phyloP scores from a whole-genome alignment of 2,888 invertebrate species.

The Neoaliturus tenellus region DNA sequence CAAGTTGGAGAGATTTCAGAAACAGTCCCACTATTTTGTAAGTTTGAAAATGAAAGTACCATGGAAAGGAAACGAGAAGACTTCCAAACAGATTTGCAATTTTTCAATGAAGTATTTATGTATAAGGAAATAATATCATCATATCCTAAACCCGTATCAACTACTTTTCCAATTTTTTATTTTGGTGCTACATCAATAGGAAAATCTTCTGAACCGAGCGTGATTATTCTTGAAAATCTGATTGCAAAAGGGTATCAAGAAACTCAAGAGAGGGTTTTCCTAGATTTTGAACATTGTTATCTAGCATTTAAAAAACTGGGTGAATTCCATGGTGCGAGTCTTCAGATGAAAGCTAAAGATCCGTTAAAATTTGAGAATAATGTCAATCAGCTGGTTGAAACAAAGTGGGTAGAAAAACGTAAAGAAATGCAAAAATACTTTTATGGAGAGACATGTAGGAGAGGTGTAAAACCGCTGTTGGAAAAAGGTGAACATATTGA shows the following conservation, averaged over 20 bases:
- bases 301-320: slow-evolving; percentile 17
- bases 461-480: slow-evolving; percentile 14
- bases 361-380: neutral
- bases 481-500: slow-evolving; percentile 8
- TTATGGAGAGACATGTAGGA: neutral
- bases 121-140: neutral
- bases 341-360: slow-evolving; percentile 1
- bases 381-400: neutral
- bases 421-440: neutral
- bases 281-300: slow-evolving; percentile 18
- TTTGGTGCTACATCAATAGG: neutral
- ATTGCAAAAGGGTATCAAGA: neutral
- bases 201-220: neutral
- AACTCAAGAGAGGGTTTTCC: neutral
- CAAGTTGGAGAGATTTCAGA: neutral
- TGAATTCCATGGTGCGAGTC: slow-evolving; percentile 30
- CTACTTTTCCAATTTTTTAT: slow-evolving; percentile 1
- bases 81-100: slow-evolving; percentile 21
- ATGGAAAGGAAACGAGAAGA: neutral
- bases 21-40: neutral
- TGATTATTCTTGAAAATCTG: slow-evolving; percentile 18
- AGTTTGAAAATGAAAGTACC: neutral
- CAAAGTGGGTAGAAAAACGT: neutral
- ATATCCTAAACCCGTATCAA: neutral
- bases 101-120: slow-evolving; percentile 21